Evolutionary conservation across 2,797 vertebrate genomes (phyloP), one percentile per base, ranked within the genome.

Genomic region (Rhadinocentrus ornatus): DNA sequence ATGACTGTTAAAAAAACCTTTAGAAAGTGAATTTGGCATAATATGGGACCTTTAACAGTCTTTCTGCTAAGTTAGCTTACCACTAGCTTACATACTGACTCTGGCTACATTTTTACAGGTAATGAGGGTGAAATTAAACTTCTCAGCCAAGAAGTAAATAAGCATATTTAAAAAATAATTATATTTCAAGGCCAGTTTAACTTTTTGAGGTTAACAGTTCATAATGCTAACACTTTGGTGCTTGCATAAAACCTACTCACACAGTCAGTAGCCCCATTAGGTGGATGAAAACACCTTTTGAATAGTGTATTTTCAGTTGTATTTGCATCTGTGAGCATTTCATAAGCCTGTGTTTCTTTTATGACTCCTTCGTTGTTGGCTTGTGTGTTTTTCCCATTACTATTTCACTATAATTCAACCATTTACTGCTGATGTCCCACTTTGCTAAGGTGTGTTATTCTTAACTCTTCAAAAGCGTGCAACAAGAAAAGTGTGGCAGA

Each of bases 401-500:
- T 29, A 35, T 32, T 55, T 39, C 54, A 54, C 53, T 37, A 63
- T 59, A 65, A 65, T 75, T 73, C 41, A 62, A 7, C 44, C 48
- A 24, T 71, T 74, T 62, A 32, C 58, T 48, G 53, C 32, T 52
- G 29, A 57, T 24, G 0, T n/a, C 58, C 35, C 29, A 41, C 26
- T 69, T 68, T 52, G 61, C n/a, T 57, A 29, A 54, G 41, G 41
- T 76, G 56, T 34, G 50, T 41, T 54, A 41, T 2, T 37, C 56
- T 76, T 55, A 73, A 69, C 37, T 66, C 55, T 52, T 46, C 68
- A 56, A 57, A 46, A 48, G 61, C 65, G 46, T 35, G 31, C 20
- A 62, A 44, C 58, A 66, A 70, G 59, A 75, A 66, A 65, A 63
- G 62, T 64, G 41, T 61, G 52, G 46, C 39, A 5, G 27, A 44